phyloP scores from a whole-genome alignment of 2,888 invertebrate species.

The Hedya salicella region DNA sequence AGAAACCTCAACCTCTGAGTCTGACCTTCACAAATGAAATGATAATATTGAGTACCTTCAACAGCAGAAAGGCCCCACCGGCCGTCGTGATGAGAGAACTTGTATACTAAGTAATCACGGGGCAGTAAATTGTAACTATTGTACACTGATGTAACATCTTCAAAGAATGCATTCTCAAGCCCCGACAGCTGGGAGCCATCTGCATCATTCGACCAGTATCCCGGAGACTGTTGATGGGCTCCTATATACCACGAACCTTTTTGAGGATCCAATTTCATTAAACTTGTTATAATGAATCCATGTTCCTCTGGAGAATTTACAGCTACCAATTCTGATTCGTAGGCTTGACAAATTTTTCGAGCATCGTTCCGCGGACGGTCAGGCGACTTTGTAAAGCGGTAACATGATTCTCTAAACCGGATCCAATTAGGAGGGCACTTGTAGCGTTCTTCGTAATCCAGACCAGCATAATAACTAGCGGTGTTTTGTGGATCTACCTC shows the following conservation, averaged over 20 bases:
- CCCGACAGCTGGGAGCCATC: constrained; percentile 92
- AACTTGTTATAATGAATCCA: constrained; percentile 92
- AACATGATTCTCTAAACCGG: constrained; percentile 92
- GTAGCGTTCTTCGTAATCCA: constrained; percentile 77
- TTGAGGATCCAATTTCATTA: constrained; percentile 93
- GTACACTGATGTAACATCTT: constrained; percentile 77
- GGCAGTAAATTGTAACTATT: constrained; percentile 82
- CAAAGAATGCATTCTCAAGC: constrained; percentile 93
- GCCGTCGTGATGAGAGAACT: constrained; percentile 88
- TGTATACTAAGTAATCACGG: constrained; percentile 92
- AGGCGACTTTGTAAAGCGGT: constrained; percentile 95
- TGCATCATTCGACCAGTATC: constrained; percentile 92
- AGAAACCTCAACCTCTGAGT: constrained; percentile 89
- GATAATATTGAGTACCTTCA: constrained; percentile 89
- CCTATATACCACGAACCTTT: constrained; percentile 95
- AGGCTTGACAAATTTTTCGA: constrained; percentile 92
- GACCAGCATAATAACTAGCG: constrained; percentile 72
- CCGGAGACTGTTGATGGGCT: constrained; percentile 89
- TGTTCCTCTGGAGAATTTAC: constrained; percentile 94
- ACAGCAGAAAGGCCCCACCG: constrained; percentile 95
- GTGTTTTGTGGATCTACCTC: constrained; percentile 74
- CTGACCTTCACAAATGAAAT: constrained; percentile 95
- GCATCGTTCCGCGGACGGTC: constrained; percentile 92
- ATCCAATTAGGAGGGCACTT: constrained; percentile 95
- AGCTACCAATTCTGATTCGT: constrained; percentile 91